These are phyloP conservation scores for Sebastes steindachneri DNA, from an alignment of 2,797 vertebrate species.

Conservation along the genomic window DNA sequence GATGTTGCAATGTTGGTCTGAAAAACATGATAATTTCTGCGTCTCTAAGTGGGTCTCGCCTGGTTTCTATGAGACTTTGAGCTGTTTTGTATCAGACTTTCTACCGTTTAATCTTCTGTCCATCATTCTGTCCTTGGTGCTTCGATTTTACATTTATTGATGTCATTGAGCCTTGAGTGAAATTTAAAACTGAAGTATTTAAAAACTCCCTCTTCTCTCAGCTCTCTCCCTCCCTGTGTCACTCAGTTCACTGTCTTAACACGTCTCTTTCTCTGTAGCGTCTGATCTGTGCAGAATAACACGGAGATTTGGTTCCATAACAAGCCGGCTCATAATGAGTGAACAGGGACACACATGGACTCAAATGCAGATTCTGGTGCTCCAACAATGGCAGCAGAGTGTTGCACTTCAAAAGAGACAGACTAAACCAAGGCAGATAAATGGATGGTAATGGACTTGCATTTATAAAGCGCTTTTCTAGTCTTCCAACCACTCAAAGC, in stretches of 20 bases:
- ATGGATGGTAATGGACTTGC: too few relatives aligned
- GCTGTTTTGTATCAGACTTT: not conserved
- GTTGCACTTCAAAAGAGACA: too few relatives aligned
- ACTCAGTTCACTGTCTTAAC: not conserved
- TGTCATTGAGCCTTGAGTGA: not conserved
- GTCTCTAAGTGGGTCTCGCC: not conserved
- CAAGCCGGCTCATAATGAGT: too few relatives aligned
- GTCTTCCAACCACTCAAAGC: too few relatives aligned
- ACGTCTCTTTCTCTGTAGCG: not conserved
- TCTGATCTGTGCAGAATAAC: not conserved
- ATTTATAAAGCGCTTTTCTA: too few relatives aligned
- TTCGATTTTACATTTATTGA: not conserved
- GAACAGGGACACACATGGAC: too few relatives aligned
- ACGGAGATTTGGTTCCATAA: not conserved
- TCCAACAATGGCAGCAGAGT: too few relatives aligned
- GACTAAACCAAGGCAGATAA: too few relatives aligned
- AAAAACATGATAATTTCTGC: not conserved
- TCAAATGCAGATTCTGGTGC: too few relatives aligned
- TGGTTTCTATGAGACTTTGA: not conserved
- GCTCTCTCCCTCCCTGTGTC: fast-evolving
- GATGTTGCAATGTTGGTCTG: not conserved
- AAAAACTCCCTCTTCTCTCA: not conserved
- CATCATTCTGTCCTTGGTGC: not conserved
- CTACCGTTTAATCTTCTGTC: not conserved
- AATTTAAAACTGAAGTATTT: not conserved